Percentiles rank a stretch among this genome's conserved stretches.
phyloP scores from a whole-genome alignment of 2,113 vertebrate species.

The Chaetodon trifascialis region DNA sequence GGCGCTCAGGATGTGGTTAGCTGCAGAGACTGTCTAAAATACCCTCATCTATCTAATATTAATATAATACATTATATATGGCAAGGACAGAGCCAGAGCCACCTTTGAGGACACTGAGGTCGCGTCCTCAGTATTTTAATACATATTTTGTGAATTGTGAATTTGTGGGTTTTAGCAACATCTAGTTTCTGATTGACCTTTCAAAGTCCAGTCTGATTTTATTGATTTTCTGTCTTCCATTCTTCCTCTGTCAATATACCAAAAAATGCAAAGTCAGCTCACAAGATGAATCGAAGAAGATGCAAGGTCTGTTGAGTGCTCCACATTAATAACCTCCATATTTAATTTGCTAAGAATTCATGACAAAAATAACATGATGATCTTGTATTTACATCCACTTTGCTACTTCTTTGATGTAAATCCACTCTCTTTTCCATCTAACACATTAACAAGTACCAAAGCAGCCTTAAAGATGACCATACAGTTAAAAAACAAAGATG shows the following conservation, averaged over 20 bases:
- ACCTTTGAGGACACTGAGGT: neutral
- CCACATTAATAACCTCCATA: neutral
- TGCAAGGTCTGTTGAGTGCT: neutral
- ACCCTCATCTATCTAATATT: conserved; percentile 31
- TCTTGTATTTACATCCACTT: neutral
- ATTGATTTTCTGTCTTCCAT: neutral
- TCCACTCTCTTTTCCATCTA: no score
- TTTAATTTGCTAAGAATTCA: neutral
- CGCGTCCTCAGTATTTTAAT: neutral
- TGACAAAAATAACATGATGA: neutral
- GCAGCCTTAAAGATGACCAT: neutral
- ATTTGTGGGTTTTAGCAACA: neutral
- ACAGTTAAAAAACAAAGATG: neutral
- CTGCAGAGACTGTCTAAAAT: conserved; percentile 20
- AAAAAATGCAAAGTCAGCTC: neutral
- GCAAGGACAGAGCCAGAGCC: neutral
- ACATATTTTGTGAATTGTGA: neutral
- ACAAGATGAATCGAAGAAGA: neutral
- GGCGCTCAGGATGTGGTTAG: conserved; percentile 14
- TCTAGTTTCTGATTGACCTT: neutral
- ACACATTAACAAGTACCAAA: neutral
- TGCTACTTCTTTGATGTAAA: neutral
- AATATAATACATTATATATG: conserved; percentile 32
- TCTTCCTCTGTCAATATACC: neutral
- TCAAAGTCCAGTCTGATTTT: neutral